Evolutionary conservation across 2,113 vertebrate genomes (phyloP).

Genomic region (Antechinus stuartii): DNA sequence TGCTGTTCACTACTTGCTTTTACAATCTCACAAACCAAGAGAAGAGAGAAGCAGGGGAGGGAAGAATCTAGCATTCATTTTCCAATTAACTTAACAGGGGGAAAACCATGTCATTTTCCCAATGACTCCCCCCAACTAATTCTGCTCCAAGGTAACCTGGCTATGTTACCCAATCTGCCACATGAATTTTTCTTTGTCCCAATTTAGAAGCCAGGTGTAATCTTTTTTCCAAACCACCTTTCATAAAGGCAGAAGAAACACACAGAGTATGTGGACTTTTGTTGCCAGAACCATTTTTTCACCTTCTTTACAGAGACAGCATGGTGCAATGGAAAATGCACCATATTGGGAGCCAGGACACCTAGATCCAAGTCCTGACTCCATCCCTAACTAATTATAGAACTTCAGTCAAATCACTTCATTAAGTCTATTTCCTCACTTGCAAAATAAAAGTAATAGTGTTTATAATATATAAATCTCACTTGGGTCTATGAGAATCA

Average conservation of each 20-base stretch:
- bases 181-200: conserved; percentile 27
- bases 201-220: not conserved
- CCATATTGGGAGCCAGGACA: not conserved
- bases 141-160: not conserved
- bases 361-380: not conserved
- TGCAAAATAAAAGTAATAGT: not conserved
- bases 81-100: not conserved
- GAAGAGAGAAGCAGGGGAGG: conserved; percentile 13
- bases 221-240: not conserved
- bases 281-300: not conserved
- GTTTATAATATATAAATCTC: not conserved
- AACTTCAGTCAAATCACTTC: not conserved
- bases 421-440: not conserved
- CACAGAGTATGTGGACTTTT: not conserved
- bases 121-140: not conserved
- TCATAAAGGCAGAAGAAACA: not conserved
- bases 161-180: conserved; percentile 27
- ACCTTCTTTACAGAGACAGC: not conserved
- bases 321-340: not conserved
- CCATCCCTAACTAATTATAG: not conserved
- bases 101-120: conserved; percentile 49
- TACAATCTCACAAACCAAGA: conserved; percentile 19
- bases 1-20: conserved; percentile 27
- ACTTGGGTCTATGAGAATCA: not conserved
- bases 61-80: not conserved